Base-by-base conservation (phyloP, 2,888 invertebrate genomes). In the Malachius bipustulatus region DNA sequence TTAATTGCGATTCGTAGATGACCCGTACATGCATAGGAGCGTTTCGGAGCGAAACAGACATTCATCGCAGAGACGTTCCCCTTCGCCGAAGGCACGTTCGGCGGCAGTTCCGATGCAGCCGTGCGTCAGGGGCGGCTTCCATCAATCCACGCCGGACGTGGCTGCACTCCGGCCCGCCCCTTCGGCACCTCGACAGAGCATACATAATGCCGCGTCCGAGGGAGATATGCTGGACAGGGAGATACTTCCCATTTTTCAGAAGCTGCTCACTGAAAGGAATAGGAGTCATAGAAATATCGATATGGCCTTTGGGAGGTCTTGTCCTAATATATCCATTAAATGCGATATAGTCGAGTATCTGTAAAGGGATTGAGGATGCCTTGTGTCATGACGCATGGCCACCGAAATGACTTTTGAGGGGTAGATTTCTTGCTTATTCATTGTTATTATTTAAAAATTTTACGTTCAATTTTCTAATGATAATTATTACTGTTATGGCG, bases 311-410 rank as follows among this genome's bases (percentile, higher is more conserved):
- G 85, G 88, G 36, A 78, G 87, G 48, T 89, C 89, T 54, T 90
- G 90, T 61, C 90, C 90, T 15, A 89, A 89, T 69, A 89, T 89
- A 66, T 88, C 89, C 42, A 89, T 91, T 52, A 90, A 90, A 66
- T 90, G 90, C 71, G 90, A 90, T 69, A 90, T 91, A 54, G 90
- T 90, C 51, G 90, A 90, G 59, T 90, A 91, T 65, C 76, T 90
- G 64, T 89, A 81, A 71, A 26, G 12, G 29, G 29, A 19, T n/a
- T n/a, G n/a, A n/a, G n/a, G n/a, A n/a, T n/a, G n/a, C n/a, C n/a
- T n/a, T n/a, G n/a, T n/a, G n/a, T n/a, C n/a, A n/a, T n/a, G n/a
- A n/a, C n/a, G n/a, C n/a, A n/a, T n/a, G n/a, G n/a, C n/a, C n/a
- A n/a, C n/a, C n/a, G n/a, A n/a, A n/a, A n/a, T n/a, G n/a, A n/a